Conservation (phyloP, 2,797 vertebrate genomes). For the Enteromius viviparus region DNA sequence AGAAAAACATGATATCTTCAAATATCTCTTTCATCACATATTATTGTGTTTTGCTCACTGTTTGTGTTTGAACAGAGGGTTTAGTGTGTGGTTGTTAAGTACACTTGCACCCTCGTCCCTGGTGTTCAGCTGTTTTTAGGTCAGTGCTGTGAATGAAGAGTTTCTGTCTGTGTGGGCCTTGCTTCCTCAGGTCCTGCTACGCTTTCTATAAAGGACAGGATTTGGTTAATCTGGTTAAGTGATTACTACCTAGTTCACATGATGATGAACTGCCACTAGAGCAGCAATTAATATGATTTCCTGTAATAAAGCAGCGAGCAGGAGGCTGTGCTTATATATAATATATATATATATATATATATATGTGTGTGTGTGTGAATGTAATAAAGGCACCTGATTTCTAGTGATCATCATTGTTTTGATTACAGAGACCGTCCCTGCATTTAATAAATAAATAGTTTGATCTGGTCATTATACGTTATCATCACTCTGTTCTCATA, state of each 20-base stretch:
- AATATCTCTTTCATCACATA: not conserved
- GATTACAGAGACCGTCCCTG: too few species aligned
- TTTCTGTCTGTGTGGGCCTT: slow-evolving; percentile 37
- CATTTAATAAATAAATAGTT: too few species aligned
- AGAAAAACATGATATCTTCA: not conserved
- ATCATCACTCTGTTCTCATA: too few species aligned
- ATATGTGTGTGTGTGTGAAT: too few species aligned
- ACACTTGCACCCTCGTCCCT: not conserved
- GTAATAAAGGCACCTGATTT: too few species aligned
- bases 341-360: too few species aligned
- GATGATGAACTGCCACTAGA: slow-evolving; percentile 67
- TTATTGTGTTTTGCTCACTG: not conserved
- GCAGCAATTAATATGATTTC: slow-evolving; percentile 44
- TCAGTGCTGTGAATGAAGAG: slow-evolving; percentile 49
- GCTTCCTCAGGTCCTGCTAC: slow-evolving; percentile 29
- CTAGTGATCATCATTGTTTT: too few species aligned
- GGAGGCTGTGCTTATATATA: too few species aligned
- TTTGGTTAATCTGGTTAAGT: slow-evolving; percentile 81
- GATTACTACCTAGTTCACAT: slow-evolving; percentile 74
- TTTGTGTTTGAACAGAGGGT: not conserved
- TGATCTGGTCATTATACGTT: too few species aligned
- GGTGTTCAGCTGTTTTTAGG: slow-evolving; percentile 30
- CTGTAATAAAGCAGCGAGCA: not conserved
- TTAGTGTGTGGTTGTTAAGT: slow-evolving; percentile 9
- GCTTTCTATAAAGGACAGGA: slow-evolving; percentile 79